These are phyloP conservation scores for Luscinia megarhynchos DNA, from an alignment of 2,797 vertebrate genomes.

Conservation along the genomic window DNA sequence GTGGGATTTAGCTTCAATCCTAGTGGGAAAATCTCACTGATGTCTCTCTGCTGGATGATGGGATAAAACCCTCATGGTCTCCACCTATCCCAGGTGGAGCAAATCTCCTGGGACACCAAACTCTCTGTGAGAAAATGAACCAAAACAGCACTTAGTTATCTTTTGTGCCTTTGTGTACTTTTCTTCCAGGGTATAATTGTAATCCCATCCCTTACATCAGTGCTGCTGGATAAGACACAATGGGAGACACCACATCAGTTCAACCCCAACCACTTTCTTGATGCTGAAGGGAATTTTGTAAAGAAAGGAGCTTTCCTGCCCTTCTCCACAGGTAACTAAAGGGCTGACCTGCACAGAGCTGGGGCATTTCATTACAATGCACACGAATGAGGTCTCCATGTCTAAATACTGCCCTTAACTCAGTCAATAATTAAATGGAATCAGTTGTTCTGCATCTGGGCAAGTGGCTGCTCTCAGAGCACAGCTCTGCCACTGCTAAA, in stretches of 20 bases:
- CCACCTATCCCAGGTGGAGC: background rate
- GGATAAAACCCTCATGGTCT: background rate
- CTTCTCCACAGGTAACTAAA: conserved; percentile 76
- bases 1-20: background rate
- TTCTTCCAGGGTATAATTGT: conserved; percentile 76
- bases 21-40: background rate
- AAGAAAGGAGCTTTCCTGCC: conserved; percentile 79
- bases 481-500: background rate
- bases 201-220: conserved; percentile 76
- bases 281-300: conserved; percentile 73
- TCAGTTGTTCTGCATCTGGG: background rate
- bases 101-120: background rate
- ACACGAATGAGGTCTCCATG: background rate
- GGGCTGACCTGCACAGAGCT: background rate
- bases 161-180: background rate
- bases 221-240: conserved; percentile 77
- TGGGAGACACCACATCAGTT: conserved; percentile 80
- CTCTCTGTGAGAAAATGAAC: background rate
- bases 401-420: background rate
- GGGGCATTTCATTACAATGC: background rate
- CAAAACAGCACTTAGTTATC: background rate
- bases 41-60: background rate
- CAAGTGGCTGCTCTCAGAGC: background rate
- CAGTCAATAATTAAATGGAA: background rate
- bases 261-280: conserved; percentile 80